Percentiles rank a stretch among this genome's conserved stretches.
Evolutionary conservation across 2,888 invertebrate species (phyloP).

Genomic region (Diabrotica balteata): DNA sequence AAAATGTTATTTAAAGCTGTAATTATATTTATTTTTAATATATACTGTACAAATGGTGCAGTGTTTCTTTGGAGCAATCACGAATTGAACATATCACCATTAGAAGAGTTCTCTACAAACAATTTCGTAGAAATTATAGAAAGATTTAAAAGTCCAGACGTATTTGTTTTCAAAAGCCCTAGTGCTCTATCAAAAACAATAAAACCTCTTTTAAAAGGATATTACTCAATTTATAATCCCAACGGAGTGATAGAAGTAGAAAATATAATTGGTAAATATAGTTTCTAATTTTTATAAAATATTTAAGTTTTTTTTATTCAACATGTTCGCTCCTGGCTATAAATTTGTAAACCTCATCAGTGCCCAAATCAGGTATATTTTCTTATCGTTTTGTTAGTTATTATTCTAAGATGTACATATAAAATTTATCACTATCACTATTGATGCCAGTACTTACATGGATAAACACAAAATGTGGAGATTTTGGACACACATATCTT

Average conservation of each 20-base stretch:
- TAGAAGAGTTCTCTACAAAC: conserved; percentile 52
- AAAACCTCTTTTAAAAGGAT: conserved; percentile 47
- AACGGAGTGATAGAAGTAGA: conserved; percentile 51
- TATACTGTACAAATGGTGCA: conserved; percentile 41
- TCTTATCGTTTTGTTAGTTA: no score
- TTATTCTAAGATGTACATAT: no score
- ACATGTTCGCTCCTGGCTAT: no score
- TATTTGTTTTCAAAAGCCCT: conserved; percentile 51
- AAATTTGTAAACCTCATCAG: no score
- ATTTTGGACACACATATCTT: no score
- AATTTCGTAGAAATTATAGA: conserved; percentile 50
- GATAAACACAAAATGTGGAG: no score
- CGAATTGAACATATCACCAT: conserved; percentile 52
- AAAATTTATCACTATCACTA: no score
- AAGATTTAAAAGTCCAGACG: conserved; percentile 49
- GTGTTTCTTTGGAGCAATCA: conserved; percentile 50
- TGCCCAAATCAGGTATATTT: no score
- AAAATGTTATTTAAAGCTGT: conserved; percentile 19
- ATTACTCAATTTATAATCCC: conserved; percentile 53
- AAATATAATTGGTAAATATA: conserved; percentile 52
- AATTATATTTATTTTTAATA: conserved; percentile 29
- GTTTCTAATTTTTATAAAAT: conserved; percentile 10
- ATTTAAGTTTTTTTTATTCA: background rate
- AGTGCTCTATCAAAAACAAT: conserved; percentile 46
- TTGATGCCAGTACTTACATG: no score